A percentile compares a stretch with the other conserved stretches of the same genome.
phyloP scores from a whole-genome alignment of 1,140 invertebrate species.

The Apis dorsata region DNA sequence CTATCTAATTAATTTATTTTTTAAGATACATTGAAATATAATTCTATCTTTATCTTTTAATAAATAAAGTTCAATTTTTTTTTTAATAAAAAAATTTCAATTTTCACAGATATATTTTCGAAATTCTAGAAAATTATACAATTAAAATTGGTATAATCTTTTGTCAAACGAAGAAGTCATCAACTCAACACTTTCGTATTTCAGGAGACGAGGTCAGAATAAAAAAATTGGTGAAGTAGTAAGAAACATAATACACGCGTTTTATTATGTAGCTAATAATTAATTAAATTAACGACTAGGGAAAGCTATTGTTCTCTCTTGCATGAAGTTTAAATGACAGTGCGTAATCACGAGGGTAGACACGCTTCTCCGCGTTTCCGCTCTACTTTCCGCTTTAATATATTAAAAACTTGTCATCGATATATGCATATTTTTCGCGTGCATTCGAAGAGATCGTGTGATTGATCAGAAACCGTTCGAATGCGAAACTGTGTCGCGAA shows the following conservation, averaged over 20 bases:
- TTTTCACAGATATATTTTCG: too few relatives aligned
- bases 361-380: constrained; percentile 40
- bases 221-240: constrained; percentile 9
- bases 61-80: too few relatives aligned
- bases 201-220: neutral
- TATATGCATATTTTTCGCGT: neutral
- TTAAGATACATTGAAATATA: too few relatives aligned
- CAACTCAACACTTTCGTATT: neutral
- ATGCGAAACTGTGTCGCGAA: neutral
- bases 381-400: constrained; percentile 40
- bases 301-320: constrained; percentile 52
- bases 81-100: too few relatives aligned
- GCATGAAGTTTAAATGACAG: constrained; percentile 40
- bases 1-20: too few relatives aligned
- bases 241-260: neutral
- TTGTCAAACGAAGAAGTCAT: neutral
- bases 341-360: constrained; percentile 16
- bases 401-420: constrained; percentile 30
- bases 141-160: too few relatives aligned
- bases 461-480: neutral
- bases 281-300: constrained; percentile 53
- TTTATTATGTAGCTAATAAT: constrained; percentile 24
- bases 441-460: neutral
- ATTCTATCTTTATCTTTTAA: too few relatives aligned
- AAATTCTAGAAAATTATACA: too few relatives aligned